These are phyloP conservation scores for Hypomecis punctinalis DNA, from an alignment of 2,888 invertebrate species.

Conservation along the genomic window DNA sequence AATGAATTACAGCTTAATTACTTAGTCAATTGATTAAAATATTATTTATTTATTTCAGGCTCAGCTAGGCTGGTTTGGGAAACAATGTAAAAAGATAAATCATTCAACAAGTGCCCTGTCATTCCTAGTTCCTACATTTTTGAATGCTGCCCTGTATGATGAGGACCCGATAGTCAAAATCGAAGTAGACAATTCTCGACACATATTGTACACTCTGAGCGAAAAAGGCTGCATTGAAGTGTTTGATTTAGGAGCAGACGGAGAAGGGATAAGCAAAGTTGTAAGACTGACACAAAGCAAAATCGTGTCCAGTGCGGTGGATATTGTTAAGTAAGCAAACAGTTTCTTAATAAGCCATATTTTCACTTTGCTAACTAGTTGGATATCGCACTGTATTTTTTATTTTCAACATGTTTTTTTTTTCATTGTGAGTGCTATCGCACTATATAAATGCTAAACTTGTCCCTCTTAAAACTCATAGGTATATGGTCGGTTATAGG, in stretches of 20 bases:
- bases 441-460: too few relatives aligned
- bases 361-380: neutral
- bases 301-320: constrained; percentile 90
- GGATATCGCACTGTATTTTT: neutral
- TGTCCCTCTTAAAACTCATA: too few relatives aligned
- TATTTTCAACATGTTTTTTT: neutral
- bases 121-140: constrained; percentile 94
- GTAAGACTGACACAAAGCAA: constrained; percentile 90
- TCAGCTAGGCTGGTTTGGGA: constrained; percentile 96
- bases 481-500: too few relatives aligned
- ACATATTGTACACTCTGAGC: constrained; percentile 95
- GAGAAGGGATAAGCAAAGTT: constrained; percentile 89
- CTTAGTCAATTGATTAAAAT: too few relatives aligned
- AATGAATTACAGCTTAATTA: too few relatives aligned
- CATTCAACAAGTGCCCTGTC: constrained; percentile 95
- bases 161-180: constrained; percentile 96
- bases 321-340: constrained; percentile 90
- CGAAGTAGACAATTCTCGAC: constrained; percentile 93
- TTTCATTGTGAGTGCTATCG: too few relatives aligned
- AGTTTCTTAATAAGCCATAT: neutral
- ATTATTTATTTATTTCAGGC: constrained; percentile 83
- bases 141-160: constrained; percentile 93
- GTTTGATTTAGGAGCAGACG: constrained; percentile 94
- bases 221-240: constrained; percentile 95
- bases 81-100: constrained; percentile 97